Base-by-base conservation (phyloP, 2,888 invertebrate genomes). In the Rotaria socialis region DNA sequence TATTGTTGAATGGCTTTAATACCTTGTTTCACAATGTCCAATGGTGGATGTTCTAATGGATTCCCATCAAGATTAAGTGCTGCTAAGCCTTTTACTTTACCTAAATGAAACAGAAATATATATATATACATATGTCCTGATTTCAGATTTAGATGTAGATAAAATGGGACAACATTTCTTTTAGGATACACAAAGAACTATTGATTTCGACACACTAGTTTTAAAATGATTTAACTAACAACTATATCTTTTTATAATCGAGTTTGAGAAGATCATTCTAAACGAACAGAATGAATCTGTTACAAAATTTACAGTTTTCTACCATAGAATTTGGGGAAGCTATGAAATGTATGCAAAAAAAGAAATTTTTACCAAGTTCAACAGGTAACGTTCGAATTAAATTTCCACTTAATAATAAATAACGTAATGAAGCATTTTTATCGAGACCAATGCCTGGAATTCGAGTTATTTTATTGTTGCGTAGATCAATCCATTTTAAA, bases 11-110 rank as follows among this genome's bases (percentile, higher is more conserved):
- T 89, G 86, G 89, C 89, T 67, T 88, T 88, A 19, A 90, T 89
- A 41, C 91, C 91, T 86, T 89, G 89, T 85, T 90, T 89, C 47
- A 90, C 88, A 35, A 91, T 88, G 75, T 90, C 89, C 74, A 87
- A 86, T 35, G 90, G 90, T 41, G 91, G 91, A 87, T 90, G 90
- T 84, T 90, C 90, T 52, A 91, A 87, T 4, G 91, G 91, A 87
- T 91, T 91, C 87, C 89, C 89, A 74, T 88, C 88, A 47, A 90
- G 90, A 86, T 90, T 91, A 84, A 91, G 88, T 10, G 90, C 90
- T 88, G 89, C 88, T 84, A 91, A 88, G 47, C 89, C 89, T 84
- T 89, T 89, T 2, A 91, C 89, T 84, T 90, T 88, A 87, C 90
- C 90, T 90, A 87, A 19, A 86, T 67, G 8, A 88, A 87, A n/a